Percentiles rank a stretch among this genome's conserved stretches.
Conservation (phyloP, 2,113 vertebrate genomes). For the Cariama cristata region DNA sequence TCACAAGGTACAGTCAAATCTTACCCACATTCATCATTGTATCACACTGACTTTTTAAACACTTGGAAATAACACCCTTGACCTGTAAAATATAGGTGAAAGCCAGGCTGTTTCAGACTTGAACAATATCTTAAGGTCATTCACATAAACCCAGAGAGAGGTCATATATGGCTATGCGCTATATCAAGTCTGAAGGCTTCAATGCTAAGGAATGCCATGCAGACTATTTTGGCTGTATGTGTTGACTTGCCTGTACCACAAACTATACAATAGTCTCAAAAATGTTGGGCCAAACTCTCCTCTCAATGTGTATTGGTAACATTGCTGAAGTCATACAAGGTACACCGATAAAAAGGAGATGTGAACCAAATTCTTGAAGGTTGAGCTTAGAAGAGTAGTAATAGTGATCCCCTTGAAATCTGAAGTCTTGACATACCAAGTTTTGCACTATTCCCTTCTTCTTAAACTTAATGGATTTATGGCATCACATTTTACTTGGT, state of each 20-base stretch:
- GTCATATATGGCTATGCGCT: background rate
- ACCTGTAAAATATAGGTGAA: background rate
- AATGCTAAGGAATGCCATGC: background rate
- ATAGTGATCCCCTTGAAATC: background rate
- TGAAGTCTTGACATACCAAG: background rate
- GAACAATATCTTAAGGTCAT: background rate
- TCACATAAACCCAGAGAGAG: background rate
- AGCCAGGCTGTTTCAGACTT: background rate
- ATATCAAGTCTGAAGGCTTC: background rate
- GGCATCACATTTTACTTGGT: background rate
- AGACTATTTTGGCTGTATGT: background rate
- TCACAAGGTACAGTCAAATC: background rate
- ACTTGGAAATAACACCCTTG: background rate
- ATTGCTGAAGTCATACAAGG: background rate
- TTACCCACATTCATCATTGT: background rate
- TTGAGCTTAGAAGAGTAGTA: background rate
- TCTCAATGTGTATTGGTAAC: background rate
- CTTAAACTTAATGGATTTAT: background rate
- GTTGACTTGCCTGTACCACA: background rate
- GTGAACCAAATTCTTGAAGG: background rate
- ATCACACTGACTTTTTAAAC: background rate
- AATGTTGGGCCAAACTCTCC: background rate
- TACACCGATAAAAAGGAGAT: rapidly evolving
- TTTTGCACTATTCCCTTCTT: background rate
- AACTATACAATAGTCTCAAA: background rate